Evolutionary conservation across 1,140 invertebrate species (phyloP).

Genomic region (Brachionus manjavacas): DNA sequence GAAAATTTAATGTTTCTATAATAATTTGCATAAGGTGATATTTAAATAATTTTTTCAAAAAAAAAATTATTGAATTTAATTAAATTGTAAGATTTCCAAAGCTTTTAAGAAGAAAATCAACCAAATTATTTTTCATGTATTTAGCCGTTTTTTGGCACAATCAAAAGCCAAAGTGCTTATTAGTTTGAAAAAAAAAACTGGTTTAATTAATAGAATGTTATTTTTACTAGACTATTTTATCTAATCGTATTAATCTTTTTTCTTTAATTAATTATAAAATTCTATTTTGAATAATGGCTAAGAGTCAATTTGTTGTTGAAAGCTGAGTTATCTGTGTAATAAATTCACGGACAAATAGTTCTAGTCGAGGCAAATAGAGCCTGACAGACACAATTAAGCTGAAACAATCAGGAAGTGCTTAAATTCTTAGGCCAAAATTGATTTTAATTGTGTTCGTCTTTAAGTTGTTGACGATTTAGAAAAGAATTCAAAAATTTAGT

Average conservation of each 20-base stretch:
- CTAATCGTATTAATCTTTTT: neutral
- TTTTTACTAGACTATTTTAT: neutral
- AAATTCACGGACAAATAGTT: conserved; percentile 11
- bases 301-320: neutral
- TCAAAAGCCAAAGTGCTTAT: neutral
- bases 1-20: neutral
- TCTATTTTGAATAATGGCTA: neutral
- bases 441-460: conserved; percentile 41
- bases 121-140: neutral
- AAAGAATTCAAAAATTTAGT: neutral
- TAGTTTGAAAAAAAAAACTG: neutral
- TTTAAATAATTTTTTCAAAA: neutral
- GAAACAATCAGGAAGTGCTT: conserved; percentile 1
- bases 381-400: neutral
- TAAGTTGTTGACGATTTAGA: neutral
- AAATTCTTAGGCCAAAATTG: neutral
- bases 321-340: neutral
- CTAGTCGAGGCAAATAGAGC: neutral
- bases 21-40: neutral
- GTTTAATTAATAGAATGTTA: neutral
- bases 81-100: neutral
- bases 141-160: neutral
- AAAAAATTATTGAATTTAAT: neutral
- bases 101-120: neutral
- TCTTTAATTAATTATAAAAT: neutral